phyloP scores from a whole-genome alignment of 2,113 vertebrate genomes.

The Actenoides hombroni region DNA sequence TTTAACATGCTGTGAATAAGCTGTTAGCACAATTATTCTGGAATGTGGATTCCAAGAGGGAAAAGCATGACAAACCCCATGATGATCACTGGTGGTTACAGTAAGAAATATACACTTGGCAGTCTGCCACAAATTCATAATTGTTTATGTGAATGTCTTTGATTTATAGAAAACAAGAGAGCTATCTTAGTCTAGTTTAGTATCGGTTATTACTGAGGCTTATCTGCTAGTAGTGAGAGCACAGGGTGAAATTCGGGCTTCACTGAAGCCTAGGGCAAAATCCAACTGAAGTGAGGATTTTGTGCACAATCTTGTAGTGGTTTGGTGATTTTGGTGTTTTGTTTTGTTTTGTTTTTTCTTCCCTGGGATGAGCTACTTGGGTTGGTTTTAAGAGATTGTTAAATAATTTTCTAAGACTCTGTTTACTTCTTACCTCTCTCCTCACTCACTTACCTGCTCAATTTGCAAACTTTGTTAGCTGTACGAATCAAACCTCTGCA shows the following conservation, averaged over 20 bases:
- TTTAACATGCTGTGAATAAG: slow-evolving; percentile 42
- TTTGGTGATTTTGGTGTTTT: background rate
- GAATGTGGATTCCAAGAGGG: slow-evolving; percentile 34
- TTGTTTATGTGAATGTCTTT: slow-evolving; percentile 41
- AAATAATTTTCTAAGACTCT: background rate
- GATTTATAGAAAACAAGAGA: slow-evolving; percentile 40
- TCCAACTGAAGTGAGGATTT: background rate
- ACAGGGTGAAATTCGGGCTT: background rate
- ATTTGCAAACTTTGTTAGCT: background rate
- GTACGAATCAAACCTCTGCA: background rate
- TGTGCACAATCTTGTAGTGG: background rate
- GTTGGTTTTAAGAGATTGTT: background rate
- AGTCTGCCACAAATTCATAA: slow-evolving; percentile 30
- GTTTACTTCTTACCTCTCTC: background rate
- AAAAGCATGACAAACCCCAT: slow-evolving; percentile 33
- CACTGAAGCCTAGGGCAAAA: background rate
- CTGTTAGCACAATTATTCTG: slow-evolving; percentile 42
- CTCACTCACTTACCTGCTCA: background rate
- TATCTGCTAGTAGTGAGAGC: background rate
- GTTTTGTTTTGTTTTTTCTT: no score
- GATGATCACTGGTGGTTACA: slow-evolving; percentile 29
- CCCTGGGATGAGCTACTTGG: background rate
- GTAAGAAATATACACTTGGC: slow-evolving; percentile 44
- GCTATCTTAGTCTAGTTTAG: background rate
- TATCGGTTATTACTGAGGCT: background rate